These are phyloP conservation scores for Delia radicum DNA, from an alignment of 1,140 invertebrate species.

Conservation along the genomic window DNA sequence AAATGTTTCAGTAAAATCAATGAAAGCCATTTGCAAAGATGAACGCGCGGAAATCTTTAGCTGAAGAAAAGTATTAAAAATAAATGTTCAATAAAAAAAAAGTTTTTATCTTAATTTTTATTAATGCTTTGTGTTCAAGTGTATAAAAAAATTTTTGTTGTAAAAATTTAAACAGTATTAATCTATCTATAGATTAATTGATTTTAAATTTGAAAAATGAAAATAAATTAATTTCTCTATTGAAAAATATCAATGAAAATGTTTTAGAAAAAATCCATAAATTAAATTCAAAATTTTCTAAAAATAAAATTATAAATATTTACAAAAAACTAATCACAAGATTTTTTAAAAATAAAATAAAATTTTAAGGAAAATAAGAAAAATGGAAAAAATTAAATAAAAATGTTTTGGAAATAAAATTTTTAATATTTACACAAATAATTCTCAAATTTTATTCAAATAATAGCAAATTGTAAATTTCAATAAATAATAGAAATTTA, in stretches of 20 bases:
- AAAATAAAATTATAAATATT: no score
- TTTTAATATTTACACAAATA: no score
- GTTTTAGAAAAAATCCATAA: background rate
- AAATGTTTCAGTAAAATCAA: slow-evolving; percentile 12
- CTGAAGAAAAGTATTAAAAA: slow-evolving; percentile 4
- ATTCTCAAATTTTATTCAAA: no score
- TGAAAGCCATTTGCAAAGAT: slow-evolving; percentile 12
- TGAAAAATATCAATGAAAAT: background rate
- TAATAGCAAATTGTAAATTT: no score
- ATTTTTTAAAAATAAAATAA: no score
- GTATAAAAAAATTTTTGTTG: background rate
- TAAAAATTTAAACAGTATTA: background rate
- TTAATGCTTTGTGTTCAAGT: background rate
- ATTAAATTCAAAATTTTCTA: background rate
- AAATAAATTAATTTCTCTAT: background rate
- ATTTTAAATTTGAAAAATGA: background rate
- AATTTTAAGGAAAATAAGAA: no score
- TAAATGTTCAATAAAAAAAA: background rate
- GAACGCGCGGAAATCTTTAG: slow-evolving; percentile 15
- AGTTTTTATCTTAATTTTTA: background rate
- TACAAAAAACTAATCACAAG: no score
- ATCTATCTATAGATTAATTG: background rate
- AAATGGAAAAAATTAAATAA: no score
- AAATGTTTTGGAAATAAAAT: no score
- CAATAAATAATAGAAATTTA: no score